Base-by-base conservation (phyloP, 2,888 invertebrate genomes). In the Slavum lentiscoides region DNA sequence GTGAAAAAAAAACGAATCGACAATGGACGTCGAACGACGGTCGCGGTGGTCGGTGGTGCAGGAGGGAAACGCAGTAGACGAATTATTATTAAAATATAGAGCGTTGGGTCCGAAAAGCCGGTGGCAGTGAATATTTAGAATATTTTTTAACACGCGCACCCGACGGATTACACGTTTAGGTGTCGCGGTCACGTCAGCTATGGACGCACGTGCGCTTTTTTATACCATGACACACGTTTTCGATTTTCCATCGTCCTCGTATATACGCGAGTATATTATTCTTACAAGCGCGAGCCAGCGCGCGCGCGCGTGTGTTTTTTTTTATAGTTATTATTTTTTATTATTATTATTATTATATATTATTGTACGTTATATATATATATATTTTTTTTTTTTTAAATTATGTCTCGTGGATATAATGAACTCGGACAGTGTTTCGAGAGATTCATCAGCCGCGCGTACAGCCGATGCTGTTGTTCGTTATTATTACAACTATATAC, bases 141-240 rank as follows among this genome's bases (percentile, higher is more conserved):
- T 70, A 80, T 62, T 64, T 30, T 30, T 68, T 30, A 53, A 53
- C 43, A 23, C 19, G 23, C 43, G 30, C 9, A 61, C 58, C 30
- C 37, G 37, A 7, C 61, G 69, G 62, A 70, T 69, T 70, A 77
- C n/a, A 15, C 74, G 70, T 80, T 80, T 80, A 70, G 77, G 77
- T 80, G 77, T 80, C 77, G 70, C 62, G 77, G 77, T 80, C 77
- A 80, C 77, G 77, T 80, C 77, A 72, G 55, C 30, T 30, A 53
- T 19, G 70, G 77, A 80, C 77, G 77, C 77, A 80, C 77, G 77
- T 80, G 77, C 77, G 77, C 77, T 80, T 80, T 80, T 80, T 80
- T 80, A 64, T 70, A 80, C 77, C 77, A 64, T 80, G 77, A 80
- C 77, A 80, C 77, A 80, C 77, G 77, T 80, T 80, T 62, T 72